Conservation (phyloP, 2,113 vertebrate genomes). For the Lepidothrix coronata region DNA sequence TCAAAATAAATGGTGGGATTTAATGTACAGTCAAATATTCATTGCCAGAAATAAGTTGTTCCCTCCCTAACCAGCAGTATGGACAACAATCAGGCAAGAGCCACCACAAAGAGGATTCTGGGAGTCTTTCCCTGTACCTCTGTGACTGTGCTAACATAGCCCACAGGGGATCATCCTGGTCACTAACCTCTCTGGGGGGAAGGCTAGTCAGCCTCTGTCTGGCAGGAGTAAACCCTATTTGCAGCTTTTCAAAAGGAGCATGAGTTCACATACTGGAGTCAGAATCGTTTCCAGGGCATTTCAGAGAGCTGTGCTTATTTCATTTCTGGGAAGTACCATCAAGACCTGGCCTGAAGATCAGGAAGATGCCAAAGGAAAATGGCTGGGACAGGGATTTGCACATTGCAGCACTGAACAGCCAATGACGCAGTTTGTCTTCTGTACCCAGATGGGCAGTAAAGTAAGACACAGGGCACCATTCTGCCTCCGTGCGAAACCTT, state of each 20-base stretch:
- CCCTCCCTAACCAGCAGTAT: neutral
- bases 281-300: neutral
- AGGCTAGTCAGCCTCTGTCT: neutral
- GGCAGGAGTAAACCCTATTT: neutral
- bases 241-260: neutral
- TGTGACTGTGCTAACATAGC: neutral
- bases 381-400: neutral
- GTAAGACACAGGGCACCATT: neutral
- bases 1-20: neutral
- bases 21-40: neutral
- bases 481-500: neutral
- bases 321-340: rapidly evolving
- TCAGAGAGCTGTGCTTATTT: neutral
- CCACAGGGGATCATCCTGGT: neutral
- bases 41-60: neutral
- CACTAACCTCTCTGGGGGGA: neutral
- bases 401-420: neutral
- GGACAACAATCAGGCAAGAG: neutral
- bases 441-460: neutral
- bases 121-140: neutral
- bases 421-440: neutral
- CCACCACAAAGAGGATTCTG: neutral
- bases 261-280: neutral
- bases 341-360: neutral
- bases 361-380: neutral